Conservation (phyloP, 2,113 vertebrate genomes). For the Tyrannus savana region DNA sequence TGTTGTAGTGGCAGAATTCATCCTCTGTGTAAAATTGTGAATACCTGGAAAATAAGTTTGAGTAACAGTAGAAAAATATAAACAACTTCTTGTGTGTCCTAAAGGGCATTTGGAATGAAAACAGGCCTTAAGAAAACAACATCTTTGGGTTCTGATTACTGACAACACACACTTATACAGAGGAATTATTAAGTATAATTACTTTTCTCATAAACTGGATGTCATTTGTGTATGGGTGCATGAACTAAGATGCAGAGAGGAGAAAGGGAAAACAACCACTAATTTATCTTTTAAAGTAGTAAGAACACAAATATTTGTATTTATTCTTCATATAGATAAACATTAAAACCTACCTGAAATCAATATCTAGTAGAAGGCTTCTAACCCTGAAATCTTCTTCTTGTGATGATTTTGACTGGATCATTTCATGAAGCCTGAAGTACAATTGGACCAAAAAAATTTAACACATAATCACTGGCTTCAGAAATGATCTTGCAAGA, state of each 20-base stretch:
- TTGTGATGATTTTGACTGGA: slow-evolving; percentile 78
- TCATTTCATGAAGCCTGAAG: slow-evolving; percentile 90
- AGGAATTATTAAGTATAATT: neutral
- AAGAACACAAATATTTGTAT: neutral
- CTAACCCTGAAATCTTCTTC: slow-evolving; percentile 69
- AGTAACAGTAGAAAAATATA: neutral
- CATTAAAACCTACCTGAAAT: slow-evolving; percentile 85
- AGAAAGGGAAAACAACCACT: neutral
- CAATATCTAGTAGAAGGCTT: slow-evolving; percentile 94
- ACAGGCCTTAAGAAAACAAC: neutral
- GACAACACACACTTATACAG: neutral
- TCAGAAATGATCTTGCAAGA: slow-evolving; percentile 27
- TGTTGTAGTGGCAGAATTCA: slow-evolving; percentile 97
- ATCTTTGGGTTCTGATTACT: neutral
- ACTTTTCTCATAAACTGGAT: neutral
- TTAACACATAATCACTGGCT: neutral
- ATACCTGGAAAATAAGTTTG: slow-evolving; percentile 81
- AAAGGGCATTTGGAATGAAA: neutral
- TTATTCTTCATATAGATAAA: neutral
- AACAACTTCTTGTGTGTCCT: neutral
- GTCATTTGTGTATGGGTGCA: neutral
- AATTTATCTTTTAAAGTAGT: neutral
- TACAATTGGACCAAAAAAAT: slow-evolving; percentile 52
- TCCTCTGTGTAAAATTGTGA: slow-evolving; percentile 90
- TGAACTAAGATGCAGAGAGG: neutral